Conservation (phyloP, 2,797 vertebrate genomes). For the Halcyon leucocephala region DNA sequence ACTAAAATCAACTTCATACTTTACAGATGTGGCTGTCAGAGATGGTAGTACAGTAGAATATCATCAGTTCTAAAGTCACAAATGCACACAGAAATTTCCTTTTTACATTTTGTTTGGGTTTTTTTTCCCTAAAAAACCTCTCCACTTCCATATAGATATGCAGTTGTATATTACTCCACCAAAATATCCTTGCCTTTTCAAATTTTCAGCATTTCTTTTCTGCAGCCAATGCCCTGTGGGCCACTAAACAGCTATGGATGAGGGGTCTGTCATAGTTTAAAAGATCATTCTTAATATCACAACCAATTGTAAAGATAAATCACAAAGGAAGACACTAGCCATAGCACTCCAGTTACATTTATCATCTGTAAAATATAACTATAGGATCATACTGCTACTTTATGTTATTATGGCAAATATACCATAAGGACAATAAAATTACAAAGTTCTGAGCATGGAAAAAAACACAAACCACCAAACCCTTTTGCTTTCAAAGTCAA, state of each 20-base stretch:
- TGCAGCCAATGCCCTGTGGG: background rate
- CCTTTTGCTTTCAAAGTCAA: background rate
- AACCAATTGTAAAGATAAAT: background rate
- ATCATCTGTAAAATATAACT: background rate
- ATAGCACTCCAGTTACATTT: background rate
- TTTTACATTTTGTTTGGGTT: background rate
- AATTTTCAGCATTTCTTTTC: background rate
- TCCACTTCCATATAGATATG: background rate
- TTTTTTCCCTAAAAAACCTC: accelerated
- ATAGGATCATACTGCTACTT: background rate
- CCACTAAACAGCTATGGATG: background rate
- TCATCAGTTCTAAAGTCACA: background rate
- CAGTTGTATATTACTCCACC: background rate
- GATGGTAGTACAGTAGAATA: background rate
- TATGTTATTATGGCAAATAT: background rate
- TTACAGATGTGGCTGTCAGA: background rate
- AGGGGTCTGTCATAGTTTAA: background rate
- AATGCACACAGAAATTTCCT: background rate
- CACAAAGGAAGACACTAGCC: background rate
- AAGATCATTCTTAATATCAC: background rate
- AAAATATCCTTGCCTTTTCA: background rate
- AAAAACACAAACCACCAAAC: background rate
- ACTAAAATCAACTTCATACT: background rate
- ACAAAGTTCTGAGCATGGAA: background rate
- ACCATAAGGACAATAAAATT: background rate